These are phyloP conservation scores for Raja brachyura DNA, from an alignment of 2,113 vertebrate genomes.

Conservation along the genomic window DNA sequence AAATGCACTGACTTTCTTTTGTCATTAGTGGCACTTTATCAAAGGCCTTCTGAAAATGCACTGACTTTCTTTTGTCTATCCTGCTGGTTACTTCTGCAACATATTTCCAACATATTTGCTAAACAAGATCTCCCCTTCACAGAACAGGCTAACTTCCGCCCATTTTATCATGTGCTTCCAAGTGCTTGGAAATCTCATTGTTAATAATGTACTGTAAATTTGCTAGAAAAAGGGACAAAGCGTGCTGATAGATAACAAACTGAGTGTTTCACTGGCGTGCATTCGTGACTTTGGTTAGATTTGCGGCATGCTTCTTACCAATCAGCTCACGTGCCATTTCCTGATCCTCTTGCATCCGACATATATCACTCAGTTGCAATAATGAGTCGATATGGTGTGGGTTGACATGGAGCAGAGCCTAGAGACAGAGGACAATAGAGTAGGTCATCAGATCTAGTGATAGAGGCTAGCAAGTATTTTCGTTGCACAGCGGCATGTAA, in stretches of 20 bases:
- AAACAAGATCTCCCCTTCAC: too few species aligned
- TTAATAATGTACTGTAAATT: neutral
- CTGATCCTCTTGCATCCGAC: slow-evolving; percentile 90
- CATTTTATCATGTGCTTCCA: too few species aligned
- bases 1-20: too few species aligned
- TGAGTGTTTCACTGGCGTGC: neutral
- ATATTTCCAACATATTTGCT: too few species aligned
- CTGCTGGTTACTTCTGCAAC: too few species aligned
- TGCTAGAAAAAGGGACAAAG: neutral
- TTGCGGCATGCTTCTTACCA: slow-evolving; percentile 58
- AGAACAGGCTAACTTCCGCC: too few species aligned
- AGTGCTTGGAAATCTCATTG: too few species aligned
- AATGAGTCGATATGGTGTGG: slow-evolving; percentile 91
- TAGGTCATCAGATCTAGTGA: neutral
- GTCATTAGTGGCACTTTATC: too few species aligned
- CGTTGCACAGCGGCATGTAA: too few species aligned
- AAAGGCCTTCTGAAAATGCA: too few species aligned
- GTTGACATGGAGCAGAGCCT: slow-evolving; percentile 84
- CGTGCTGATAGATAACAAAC: neutral
- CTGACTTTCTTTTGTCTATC: too few species aligned
- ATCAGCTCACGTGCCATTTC: slow-evolving; percentile 93
- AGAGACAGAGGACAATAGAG: neutral
- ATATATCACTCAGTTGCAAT: slow-evolving; percentile 90
- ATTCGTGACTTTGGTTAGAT: neutral
- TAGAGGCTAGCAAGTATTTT: neutral